Evolutionary conservation across 2,797 vertebrate species (phyloP), one percentile per base, ranked within the genome.

Genomic region (Syncerus caffer): DNA sequence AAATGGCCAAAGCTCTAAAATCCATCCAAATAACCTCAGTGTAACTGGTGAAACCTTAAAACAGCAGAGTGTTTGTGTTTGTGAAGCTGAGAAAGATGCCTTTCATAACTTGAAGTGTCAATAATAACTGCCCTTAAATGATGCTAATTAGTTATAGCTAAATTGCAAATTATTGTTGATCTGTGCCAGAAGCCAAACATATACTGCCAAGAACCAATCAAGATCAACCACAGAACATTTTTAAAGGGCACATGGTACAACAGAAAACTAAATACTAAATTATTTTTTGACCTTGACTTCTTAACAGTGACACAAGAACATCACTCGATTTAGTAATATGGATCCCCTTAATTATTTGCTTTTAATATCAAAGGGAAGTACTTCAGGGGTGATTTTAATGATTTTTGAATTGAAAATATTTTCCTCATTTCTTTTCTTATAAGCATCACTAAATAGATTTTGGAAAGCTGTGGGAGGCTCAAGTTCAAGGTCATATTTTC

Each of bases 281-380:
- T 93, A 94, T 80, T 82, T 96, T 94, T 80, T 97, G n/a, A 97
- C 60, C 88, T 95, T 96, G 91, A 97, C 78, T 89, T 88, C 92
- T 74, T 62, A 91, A 96, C 27, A 88, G 57, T 82, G 57, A 53
- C 27, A 94, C 1, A 25, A 90, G 23, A 85, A 58, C 42, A 89
- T 95, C 71, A 42, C 19, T 94, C 58, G 38, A 93, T 89, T 96
- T 86, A 93, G 74, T 76, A 13, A 94, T 90, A 96, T 94, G 21
- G 34, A 84, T 85, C 92, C 23, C 71, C 85, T 96, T 96, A 85
- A 87, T 96, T 95, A 85, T 91, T 96, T 96, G 85, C 58, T 93
- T 96, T 97, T 78, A 64, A 74, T 89, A 89, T 95, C 94, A 55
- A 21, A 92, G 25, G n/a, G 76, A 98, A 96, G 38, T 62, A 87